phyloP scores from a whole-genome alignment of 2,113 vertebrate genomes.

The Actenoides lindsayi region DNA sequence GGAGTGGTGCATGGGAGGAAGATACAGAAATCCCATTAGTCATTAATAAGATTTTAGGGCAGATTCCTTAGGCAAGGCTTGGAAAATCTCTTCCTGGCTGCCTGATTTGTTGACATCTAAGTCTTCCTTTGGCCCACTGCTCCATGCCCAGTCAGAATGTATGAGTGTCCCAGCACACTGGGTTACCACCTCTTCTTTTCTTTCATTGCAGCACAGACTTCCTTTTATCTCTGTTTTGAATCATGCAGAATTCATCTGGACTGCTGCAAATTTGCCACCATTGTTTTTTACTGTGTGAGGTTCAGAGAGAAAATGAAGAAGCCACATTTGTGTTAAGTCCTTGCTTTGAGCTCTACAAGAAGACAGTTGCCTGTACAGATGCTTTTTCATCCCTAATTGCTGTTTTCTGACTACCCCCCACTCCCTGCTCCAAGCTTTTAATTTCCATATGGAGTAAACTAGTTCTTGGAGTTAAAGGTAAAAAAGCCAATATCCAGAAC shows the following conservation, averaged over 20 bases:
- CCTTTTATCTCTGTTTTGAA: neutral
- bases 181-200: neutral
- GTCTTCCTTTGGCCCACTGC: neutral
- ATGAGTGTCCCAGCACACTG: neutral
- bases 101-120: neutral
- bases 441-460: neutral
- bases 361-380: neutral
- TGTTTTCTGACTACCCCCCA: neutral
- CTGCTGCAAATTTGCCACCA: neutral
- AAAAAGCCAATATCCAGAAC: neutral
- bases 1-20: neutral
- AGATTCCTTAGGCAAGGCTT: neutral
- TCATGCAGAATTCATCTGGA: neutral
- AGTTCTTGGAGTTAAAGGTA: neutral
- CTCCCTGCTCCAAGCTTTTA: neutral
- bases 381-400: neutral
- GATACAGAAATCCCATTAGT: conserved; percentile 13
- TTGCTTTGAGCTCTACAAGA: neutral
- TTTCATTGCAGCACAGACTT: neutral
- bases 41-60: neutral
- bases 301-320: neutral
- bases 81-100: conserved; percentile 20
- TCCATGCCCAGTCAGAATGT: neutral
- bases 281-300: neutral
- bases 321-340: neutral